A percentile compares a stretch with the other conserved stretches of the same genome.
Conservation (phyloP, 2,113 vertebrate species). For the Crotalus viridis region DNA sequence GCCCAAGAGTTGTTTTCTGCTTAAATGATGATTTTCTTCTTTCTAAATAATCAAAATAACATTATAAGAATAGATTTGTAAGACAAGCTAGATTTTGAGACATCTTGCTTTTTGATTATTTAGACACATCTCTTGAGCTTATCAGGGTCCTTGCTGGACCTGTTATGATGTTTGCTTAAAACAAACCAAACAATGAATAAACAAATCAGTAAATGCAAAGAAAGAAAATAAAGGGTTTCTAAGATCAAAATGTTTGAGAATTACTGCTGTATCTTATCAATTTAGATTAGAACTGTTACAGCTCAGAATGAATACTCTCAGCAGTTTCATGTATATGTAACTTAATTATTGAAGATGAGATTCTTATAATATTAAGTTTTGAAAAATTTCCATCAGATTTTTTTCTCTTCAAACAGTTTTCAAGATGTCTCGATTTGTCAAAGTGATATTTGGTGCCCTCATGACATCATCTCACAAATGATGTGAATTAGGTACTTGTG, state of each 20-base stretch:
- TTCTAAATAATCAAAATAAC: neutral
- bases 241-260: neutral
- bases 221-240: neutral
- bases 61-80: neutral
- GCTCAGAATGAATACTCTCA: neutral
- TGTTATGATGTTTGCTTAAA: neutral
- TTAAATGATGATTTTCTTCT: neutral
- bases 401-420: neutral
- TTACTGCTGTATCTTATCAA: neutral
- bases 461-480: neutral
- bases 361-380: neutral
- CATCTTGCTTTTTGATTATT: neutral
- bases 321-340: neutral
- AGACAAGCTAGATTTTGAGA: neutral
- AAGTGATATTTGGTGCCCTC: neutral
- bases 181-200: neutral
- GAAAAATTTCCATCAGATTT: neutral
- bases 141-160: neutral
- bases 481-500: neutral
- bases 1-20: neutral
- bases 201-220: neutral
- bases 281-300: neutral
- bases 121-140: neutral
- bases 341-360: neutral
- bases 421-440: neutral